Evolutionary conservation across 2,888 invertebrate genomes (phyloP).

Genomic region (Dicyrtomina minuta): DNA sequence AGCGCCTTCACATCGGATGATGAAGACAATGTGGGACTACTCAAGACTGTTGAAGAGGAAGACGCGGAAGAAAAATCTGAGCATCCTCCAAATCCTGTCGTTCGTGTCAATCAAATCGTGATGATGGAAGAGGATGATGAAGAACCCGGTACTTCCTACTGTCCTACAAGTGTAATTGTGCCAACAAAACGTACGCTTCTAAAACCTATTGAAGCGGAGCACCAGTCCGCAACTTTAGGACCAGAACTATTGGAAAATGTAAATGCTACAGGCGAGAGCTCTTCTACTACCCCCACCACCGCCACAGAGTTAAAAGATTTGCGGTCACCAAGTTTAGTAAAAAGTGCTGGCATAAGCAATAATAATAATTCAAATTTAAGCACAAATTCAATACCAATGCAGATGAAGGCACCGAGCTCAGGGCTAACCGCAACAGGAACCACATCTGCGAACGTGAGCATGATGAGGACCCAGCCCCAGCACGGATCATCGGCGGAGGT

Average conservation of each 20-base stretch:
- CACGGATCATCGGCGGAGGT: background rate
- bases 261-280: background rate
- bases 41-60: conserved; percentile 45
- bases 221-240: background rate
- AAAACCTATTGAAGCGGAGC: conserved; percentile 39
- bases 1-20: conserved; percentile 48
- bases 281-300: background rate
- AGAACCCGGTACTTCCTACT: background rate
- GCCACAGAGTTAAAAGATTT: conserved; percentile 5
- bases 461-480: background rate
- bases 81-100: conserved; percentile 10
- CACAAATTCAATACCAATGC: too few relatives aligned
- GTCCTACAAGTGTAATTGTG: conserved; percentile 33
- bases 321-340: conserved; percentile 19
- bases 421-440: too few relatives aligned
- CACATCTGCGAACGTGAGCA: too few relatives aligned
- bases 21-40: conserved; percentile 41
- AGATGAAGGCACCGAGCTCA: too few relatives aligned
- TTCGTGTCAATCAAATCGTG: conserved; percentile 42
- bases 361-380: background rate
- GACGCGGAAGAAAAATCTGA: conserved; percentile 34
- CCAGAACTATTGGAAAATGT: background rate
- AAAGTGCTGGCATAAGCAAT: background rate
- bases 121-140: conserved; percentile 39
- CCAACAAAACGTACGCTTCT: conserved; percentile 48